These are phyloP conservation scores for Enteromius viviparus DNA, from an alignment of 2,797 vertebrate species.

Conservation along the genomic window DNA sequence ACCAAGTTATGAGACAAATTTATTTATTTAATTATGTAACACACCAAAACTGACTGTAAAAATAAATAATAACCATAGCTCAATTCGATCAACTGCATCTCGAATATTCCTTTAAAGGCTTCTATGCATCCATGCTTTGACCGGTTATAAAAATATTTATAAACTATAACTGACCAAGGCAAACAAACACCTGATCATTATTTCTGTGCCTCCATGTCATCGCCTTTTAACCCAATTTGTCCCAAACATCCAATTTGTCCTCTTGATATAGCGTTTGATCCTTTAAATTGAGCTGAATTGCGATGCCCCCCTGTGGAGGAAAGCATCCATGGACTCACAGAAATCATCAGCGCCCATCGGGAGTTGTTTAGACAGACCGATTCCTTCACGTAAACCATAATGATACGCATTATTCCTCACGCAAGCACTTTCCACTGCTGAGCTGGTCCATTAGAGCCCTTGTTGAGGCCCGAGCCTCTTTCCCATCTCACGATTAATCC, in stretches of 20 bases:
- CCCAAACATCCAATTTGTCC: slow-evolving; percentile 34
- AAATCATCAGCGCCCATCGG: slow-evolving; percentile 40
- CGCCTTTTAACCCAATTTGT: slow-evolving; percentile 15
- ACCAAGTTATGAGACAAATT: neutral
- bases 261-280: slow-evolving; percentile 56
- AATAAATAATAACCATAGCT: neutral
- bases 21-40: neutral
- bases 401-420: slow-evolving; percentile 41
- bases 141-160: slow-evolving; percentile 10
- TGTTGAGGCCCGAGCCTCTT: slow-evolving; percentile 30
- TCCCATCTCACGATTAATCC: slow-evolving; percentile 50
- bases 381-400: slow-evolving; percentile 46
- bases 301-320: slow-evolving; percentile 51
- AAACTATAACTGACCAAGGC: slow-evolving; percentile 29
- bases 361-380: slow-evolving; percentile 47
- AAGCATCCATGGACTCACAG: slow-evolving; percentile 48
- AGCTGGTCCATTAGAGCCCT: slow-evolving; percentile 43
- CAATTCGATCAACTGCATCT: neutral
- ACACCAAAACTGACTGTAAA: neutral
- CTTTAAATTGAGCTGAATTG: slow-evolving; percentile 46
- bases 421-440: slow-evolving; percentile 59
- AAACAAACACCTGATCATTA: slow-evolving; percentile 38
- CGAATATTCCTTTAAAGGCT: slow-evolving; percentile 10
- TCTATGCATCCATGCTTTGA: slow-evolving; percentile 5
- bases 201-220: slow-evolving; percentile 40